A percentile compares a stretch with the other conserved stretches of the same genome.
These are phyloP conservation scores for Hirtodrosophila histrioides DNA, from an alignment of 2,888 invertebrate species.

Conservation along the genomic window DNA sequence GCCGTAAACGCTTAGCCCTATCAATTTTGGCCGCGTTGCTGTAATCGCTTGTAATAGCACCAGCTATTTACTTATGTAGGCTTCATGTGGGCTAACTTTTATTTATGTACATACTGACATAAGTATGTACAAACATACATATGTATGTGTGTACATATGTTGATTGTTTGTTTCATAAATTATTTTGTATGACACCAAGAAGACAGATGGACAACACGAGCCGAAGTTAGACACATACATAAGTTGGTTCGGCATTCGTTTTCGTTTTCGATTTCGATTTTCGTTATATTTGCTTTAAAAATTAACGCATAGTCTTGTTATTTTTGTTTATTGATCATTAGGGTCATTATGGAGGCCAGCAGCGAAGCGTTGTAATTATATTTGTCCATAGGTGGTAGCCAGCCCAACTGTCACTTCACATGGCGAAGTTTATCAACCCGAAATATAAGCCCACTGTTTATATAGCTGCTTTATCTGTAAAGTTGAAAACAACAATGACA, in stretches of 20 bases:
- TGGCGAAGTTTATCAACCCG: constrained; percentile 69
- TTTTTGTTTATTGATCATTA: constrained; percentile 72
- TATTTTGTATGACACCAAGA: constrained; percentile 62
- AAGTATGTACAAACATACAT: no score
- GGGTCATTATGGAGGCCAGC: constrained; percentile 61
- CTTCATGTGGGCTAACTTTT: constrained; percentile 37
- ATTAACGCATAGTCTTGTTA: constrained; percentile 62
- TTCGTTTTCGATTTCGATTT: constrained; percentile 27
- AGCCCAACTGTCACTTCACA: constrained; percentile 69
- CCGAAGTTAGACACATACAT: not conserved
- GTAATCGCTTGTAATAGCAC: constrained; percentile 62
- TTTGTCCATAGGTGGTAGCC: constrained; percentile 13
- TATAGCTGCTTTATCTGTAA: constrained; percentile 67
- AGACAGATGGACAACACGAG: constrained; percentile 10
- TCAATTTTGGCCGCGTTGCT: constrained; percentile 64
- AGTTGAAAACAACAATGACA: constrained; percentile 15
- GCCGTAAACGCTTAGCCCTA: constrained; percentile 41
- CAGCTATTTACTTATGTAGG: constrained; percentile 18
- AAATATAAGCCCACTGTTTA: constrained; percentile 45
- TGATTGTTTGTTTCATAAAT: constrained; percentile 65
- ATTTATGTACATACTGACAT: constrained; percentile 1
- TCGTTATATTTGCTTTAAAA: constrained; percentile 68
- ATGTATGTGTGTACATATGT: not conserved
- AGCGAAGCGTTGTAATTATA: constrained; percentile 52
- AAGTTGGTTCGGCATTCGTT: not conserved